Conservation (phyloP, 1,140 invertebrate species). For the Drosophila erecta region DNA sequence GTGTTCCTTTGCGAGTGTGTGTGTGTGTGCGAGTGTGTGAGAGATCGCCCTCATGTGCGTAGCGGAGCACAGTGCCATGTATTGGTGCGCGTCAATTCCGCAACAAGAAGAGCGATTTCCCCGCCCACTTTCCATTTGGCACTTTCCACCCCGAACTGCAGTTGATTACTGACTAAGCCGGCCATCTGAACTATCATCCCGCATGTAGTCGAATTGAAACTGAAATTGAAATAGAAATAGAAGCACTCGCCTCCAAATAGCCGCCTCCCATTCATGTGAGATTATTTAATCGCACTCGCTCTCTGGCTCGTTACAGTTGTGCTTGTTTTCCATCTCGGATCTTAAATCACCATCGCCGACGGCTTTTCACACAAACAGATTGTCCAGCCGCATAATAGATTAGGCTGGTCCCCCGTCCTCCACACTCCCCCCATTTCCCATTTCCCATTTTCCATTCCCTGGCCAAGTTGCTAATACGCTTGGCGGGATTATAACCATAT, state of each 20-base stretch:
- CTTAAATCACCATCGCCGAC: slow-evolving; percentile 66
- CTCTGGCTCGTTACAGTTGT: slow-evolving; percentile 17
- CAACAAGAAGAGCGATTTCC: slow-evolving; percentile 53
- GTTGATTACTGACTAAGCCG: slow-evolving; percentile 75
- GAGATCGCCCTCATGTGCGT: slow-evolving; percentile 63
- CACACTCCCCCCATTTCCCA: not conserved
- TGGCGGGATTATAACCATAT: slow-evolving; percentile 41
- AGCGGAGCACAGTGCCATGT: not conserved
- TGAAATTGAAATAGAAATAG: slow-evolving; percentile 32
- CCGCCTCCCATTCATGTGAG: slow-evolving; percentile 52
- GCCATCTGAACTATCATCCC: slow-evolving; percentile 69
- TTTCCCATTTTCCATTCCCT: not conserved
- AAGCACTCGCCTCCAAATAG: slow-evolving; percentile 41
- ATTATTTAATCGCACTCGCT: slow-evolving; percentile 72
- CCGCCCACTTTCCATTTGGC: slow-evolving; percentile 36
- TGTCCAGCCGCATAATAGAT: slow-evolving; percentile 50
- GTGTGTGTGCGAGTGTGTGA: slow-evolving; percentile 1
- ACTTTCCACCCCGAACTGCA: slow-evolving; percentile 25
- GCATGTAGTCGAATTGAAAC: slow-evolving; percentile 57
- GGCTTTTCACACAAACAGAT: slow-evolving; percentile 62
- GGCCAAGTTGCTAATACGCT: slow-evolving; percentile 26
- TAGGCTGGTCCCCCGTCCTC: slow-evolving; percentile 40
- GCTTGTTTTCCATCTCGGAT: slow-evolving; percentile 49
- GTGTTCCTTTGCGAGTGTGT: slow-evolving; percentile 16
- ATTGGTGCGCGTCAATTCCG: slow-evolving; percentile 56